Evolutionary conservation across 35 echinoderm and acorn worm genomes (phyloP).

Genomic region (Amphiura filiformis): DNA sequence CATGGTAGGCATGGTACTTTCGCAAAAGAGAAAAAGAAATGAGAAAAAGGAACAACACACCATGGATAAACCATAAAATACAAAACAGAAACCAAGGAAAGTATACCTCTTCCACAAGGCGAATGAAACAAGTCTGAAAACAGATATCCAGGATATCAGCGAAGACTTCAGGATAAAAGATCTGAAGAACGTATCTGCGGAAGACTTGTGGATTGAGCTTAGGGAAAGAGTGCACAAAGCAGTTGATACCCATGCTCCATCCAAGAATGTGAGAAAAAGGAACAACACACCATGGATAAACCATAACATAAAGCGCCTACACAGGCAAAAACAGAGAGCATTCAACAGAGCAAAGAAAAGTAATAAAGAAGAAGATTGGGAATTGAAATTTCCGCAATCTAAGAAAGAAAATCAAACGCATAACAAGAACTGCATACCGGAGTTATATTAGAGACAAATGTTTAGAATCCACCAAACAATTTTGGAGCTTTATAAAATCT

Average conservation of each 20-base stretch:
- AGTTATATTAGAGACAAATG: neutral
- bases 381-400: neutral
- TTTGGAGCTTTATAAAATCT: neutral
- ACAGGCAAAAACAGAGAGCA: neutral
- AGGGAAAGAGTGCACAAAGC: neutral
- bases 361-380: neutral
- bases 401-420: neutral
- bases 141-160: neutral
- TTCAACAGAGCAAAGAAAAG: neutral
- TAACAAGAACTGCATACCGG: neutral
- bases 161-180: neutral
- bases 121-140: neutral
- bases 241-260: neutral
- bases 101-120: neutral
- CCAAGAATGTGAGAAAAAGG: neutral
- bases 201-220: neutral
- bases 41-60: too few species aligned
- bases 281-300: neutral
- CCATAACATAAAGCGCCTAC: neutral
- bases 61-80: too few species aligned
- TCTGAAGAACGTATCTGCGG: neutral
- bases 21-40: too few species aligned
- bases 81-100: neutral
- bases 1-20: too few species aligned
- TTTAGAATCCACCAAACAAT: neutral